Conservation (phyloP, 1,140 invertebrate species). For the Drosophila ficusphila region DNA sequence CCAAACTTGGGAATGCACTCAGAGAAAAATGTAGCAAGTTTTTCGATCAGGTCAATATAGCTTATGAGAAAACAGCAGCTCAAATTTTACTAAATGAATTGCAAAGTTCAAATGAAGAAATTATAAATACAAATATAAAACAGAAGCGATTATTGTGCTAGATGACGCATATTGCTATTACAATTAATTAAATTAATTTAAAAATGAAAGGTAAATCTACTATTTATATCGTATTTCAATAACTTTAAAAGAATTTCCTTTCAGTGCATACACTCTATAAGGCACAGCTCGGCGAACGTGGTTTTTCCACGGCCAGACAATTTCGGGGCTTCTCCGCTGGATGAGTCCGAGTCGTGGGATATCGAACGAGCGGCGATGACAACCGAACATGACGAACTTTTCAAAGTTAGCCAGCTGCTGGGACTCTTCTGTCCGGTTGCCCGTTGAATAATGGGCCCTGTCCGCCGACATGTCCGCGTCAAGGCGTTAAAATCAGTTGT, state of each 20-base stretch:
- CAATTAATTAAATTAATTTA: no score
- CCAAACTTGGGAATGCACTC: conserved; percentile 13
- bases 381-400: conserved; percentile 25
- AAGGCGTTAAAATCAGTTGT: conserved; percentile 62
- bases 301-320: conserved; percentile 43
- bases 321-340: conserved; percentile 32
- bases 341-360: conserved; percentile 38
- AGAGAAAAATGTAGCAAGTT: conserved; percentile 4
- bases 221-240: no score
- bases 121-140: no score
- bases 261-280: conserved; percentile 9
- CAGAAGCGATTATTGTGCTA: no score
- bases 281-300: conserved; percentile 27
- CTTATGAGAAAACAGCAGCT: no score
- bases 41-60: no score
- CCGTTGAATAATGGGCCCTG: conserved; percentile 64
- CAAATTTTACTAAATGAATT: no score
- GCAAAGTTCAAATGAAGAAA: no score
- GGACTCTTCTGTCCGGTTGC: conserved; percentile 16
- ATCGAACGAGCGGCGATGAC: conserved; percentile 1
- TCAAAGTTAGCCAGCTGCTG: background rate
- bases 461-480: conserved; percentile 52
- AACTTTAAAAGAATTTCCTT: background rate
- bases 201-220: no score
- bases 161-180: no score